Evolutionary conservation across 1,140 invertebrate genomes (phyloP).

Genomic region (Drosophila suzukii): DNA sequence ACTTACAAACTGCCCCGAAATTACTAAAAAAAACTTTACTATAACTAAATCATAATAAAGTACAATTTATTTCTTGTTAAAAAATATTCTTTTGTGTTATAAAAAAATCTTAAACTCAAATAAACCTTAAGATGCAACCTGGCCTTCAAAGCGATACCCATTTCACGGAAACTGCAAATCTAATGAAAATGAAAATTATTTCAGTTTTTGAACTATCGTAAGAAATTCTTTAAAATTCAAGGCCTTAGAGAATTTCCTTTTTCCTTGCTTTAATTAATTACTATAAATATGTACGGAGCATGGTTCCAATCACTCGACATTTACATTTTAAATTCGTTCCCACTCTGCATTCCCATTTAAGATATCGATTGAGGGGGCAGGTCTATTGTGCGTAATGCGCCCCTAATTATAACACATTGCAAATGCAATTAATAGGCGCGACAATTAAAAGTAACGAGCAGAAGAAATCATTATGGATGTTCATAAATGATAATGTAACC

Average conservation of each 20-base stretch:
- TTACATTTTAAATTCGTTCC: constrained; percentile 37
- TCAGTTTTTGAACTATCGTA: too few species aligned
- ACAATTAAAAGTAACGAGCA: constrained; percentile 68
- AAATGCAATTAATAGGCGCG: constrained; percentile 70
- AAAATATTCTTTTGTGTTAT: too few species aligned
- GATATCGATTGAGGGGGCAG: constrained; percentile 9
- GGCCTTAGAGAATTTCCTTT: too few species aligned
- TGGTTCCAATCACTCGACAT: not conserved
- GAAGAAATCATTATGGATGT: constrained; percentile 44
- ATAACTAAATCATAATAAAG: too few species aligned
- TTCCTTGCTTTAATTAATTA: not conserved
- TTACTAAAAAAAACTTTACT: too few species aligned
- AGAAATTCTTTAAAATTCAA: not conserved
- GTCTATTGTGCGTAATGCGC: constrained; percentile 44
- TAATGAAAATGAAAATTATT: too few species aligned
- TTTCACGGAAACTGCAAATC: too few species aligned
- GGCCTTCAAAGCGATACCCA: too few species aligned
- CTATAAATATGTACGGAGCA: not conserved
- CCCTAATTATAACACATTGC: constrained; percentile 74
- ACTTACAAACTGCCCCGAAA: too few species aligned
- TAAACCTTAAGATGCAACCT: too few species aligned
- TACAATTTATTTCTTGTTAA: too few species aligned
- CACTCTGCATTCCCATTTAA: constrained; percentile 5
- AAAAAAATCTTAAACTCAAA: too few species aligned
- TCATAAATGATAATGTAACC: constrained; percentile 19